Base-by-base conservation (phyloP, 2,797 vertebrate species). In the Mastacembelus armatus region DNA sequence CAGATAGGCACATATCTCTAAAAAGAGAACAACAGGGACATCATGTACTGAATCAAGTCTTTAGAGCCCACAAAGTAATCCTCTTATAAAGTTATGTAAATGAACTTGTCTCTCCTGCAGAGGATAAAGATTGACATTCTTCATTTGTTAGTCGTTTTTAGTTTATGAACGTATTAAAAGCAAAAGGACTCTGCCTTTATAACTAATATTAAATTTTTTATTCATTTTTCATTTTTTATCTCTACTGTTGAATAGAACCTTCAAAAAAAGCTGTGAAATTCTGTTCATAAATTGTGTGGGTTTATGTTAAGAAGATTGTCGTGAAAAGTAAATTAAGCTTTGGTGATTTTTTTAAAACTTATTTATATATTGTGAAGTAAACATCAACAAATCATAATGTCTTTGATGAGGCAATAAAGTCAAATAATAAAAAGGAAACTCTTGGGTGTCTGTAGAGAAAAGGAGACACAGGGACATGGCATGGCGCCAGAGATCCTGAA, bases 21-120 rank as follows among this genome's bases (percentile, higher is more conserved):
- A 78, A 73, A 83, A 82, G 60, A 62, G 59, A 88, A 87, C 84
- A 90, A 86, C 71, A 83, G 56, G 48, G 69, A 80, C 49, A 66
- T 89, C 71, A 82, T 78, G 74, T 78, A 71, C 45, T 73, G 82
- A 87, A 86, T 84, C 74, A 88, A 86, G 77, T 84, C 82, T 88
- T 81, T 51, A 64, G 30, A 85, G 68, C 71, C 58, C 70, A 68
- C 65, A 84, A 81, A 85, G 79, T 92, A 92, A 94, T 91, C 92
- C 85, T 81, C 91, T 93, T 93, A 91, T 80, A 81, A 90, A 88
- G 79, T 89, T 91, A 92, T 92, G 88, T 89, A 92, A 93, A 91
- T 93, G 47, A 88, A 85, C 74, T 62, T 88, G 82, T 74, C 79
- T 74, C 43, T 83, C 71, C 69, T 81, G 71, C 70, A 40, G 71